Evolutionary conservation across 2,113 vertebrate genomes (phyloP).

Genomic region (Euleptes europaea): DNA sequence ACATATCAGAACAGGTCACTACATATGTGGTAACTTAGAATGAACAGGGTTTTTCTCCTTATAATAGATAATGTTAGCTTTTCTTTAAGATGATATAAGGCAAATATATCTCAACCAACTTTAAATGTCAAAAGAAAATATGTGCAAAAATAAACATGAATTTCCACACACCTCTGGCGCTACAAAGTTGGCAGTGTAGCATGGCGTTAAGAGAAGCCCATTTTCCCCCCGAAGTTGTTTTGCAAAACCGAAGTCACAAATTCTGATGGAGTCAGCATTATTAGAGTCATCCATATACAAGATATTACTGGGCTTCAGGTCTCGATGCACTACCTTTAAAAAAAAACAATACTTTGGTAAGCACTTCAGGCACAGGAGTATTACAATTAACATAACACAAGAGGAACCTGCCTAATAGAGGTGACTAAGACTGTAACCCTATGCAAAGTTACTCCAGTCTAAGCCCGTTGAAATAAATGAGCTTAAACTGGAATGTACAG

Average conservation of each 20-base stretch:
- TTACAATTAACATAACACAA: not conserved
- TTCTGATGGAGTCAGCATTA: conserved; percentile 94
- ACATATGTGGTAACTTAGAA: not conserved
- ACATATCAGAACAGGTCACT: not conserved
- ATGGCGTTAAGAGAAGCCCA: conserved; percentile 93
- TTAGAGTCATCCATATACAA: conserved; percentile 95
- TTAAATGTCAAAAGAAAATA: not conserved
- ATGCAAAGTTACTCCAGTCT: too few relatives aligned
- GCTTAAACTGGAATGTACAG: too few relatives aligned
- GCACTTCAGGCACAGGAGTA: not conserved
- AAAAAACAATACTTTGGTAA: conserved; percentile 21
- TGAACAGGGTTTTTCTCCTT: not conserved
- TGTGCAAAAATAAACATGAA: not conserved
- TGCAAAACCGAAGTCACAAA: conserved; percentile 97
- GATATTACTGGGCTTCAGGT: conserved; percentile 98
- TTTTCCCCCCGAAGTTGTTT: conserved; percentile 96
- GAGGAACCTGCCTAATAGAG: too few relatives aligned
- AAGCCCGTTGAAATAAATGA: too few relatives aligned
- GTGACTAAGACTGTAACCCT: too few relatives aligned
- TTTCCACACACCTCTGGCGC: conserved; percentile 89
- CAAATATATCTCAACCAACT: not conserved
- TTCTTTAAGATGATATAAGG: not conserved
- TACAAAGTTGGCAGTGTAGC: conserved; percentile 98
- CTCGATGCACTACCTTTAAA: conserved; percentile 92
- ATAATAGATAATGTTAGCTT: not conserved